These are phyloP conservation scores for Ligdia adustata DNA, from an alignment of 2,888 invertebrate species.

Conservation along the genomic window DNA sequence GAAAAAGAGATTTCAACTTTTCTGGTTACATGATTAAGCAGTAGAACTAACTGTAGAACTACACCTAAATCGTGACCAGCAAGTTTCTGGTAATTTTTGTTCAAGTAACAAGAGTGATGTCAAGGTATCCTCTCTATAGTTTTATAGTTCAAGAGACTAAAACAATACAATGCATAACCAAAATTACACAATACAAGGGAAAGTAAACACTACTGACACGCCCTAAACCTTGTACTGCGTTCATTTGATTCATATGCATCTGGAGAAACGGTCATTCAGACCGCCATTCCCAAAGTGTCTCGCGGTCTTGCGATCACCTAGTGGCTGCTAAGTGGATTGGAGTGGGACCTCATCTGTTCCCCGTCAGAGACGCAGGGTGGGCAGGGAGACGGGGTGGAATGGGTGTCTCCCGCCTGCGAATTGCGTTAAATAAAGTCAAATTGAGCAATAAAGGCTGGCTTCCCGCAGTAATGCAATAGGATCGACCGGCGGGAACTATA, in stretches of 20 bases:
- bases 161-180: no score
- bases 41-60: no score
- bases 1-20: no score
- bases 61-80: no score
- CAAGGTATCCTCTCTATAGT: no score
- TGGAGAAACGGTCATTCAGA: conserved; percentile 43
- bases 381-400: conserved; percentile 35
- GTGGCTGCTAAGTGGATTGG: conserved; percentile 81
- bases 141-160: no score
- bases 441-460: conserved; percentile 83
- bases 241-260: conserved; percentile 41
- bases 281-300: conserved; percentile 52
- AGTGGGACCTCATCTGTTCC: conserved; percentile 81
- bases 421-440: conserved; percentile 83
- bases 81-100: no score
- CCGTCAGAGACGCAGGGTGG: conserved; percentile 59
- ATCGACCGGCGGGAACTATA: conserved; percentile 64
- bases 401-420: conserved; percentile 51
- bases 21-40: no score
- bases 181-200: no score
- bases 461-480: conserved; percentile 77
- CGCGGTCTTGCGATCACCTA: conserved; percentile 67
- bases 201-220: no score
- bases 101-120: no score
- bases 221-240: no score